Percentiles rank a stretch among this genome's conserved stretches.
Evolutionary conservation across 2,888 invertebrate species (phyloP).

Genomic region (Epiblema foenella): DNA sequence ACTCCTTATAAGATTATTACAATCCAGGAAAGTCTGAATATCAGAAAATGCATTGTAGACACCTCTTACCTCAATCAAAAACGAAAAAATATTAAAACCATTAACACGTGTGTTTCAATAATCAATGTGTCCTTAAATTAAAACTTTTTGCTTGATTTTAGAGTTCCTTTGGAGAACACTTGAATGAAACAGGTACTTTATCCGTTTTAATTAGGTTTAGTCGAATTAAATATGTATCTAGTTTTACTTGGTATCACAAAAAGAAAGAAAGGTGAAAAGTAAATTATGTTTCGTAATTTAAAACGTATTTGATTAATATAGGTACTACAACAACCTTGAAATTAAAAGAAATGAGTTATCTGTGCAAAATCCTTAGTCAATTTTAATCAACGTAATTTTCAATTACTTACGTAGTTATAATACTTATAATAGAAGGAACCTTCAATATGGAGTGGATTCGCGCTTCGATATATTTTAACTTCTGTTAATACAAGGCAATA

Average conservation of each 20-base stretch:
- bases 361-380: background rate
- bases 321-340: too few species aligned
- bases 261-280: too few species aligned
- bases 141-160: slow-evolving; percentile 69
- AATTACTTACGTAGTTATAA: background rate
- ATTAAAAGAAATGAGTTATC: background rate
- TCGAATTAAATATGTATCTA: background rate
- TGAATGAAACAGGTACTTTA: background rate
- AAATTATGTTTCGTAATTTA: too few species aligned
- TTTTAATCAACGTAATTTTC: background rate
- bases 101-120: slow-evolving; percentile 76
- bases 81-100: slow-evolving; percentile 66
- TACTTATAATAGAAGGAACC: slow-evolving; percentile 14
- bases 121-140: slow-evolving; percentile 76
- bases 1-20: background rate
- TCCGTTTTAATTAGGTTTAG: background rate
- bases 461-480: slow-evolving; percentile 2
- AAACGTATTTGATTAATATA: too few species aligned
- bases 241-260: too few species aligned
- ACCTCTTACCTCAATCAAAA: slow-evolving; percentile 14
- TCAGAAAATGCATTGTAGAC: background rate
- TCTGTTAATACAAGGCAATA: slow-evolving; percentile 62
- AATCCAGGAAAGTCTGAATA: slow-evolving; percentile 1
- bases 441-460: background rate
- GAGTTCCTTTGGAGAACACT: slow-evolving; percentile 53